Conservation (phyloP, 2,797 vertebrate species). For the Pelodytes ibericus region DNA sequence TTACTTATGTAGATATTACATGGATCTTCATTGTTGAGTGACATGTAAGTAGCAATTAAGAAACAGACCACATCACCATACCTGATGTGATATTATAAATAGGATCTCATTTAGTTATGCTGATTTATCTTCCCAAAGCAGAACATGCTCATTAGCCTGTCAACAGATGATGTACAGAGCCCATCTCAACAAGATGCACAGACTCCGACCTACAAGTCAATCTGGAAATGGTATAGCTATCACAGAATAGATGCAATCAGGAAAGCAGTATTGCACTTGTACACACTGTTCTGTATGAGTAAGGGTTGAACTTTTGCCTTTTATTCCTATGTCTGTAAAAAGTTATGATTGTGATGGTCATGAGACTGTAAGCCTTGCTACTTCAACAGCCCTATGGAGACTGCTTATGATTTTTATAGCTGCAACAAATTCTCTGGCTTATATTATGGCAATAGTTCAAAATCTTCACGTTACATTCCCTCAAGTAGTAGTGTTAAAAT, state of each 20-base stretch:
- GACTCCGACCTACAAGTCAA: constrained; percentile 6
- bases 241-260: not conserved
- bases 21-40: no score
- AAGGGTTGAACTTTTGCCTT: constrained; percentile 15
- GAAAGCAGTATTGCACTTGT: constrained; percentile 9
- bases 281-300: not conserved
- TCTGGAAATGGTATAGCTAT: not conserved
- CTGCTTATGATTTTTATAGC: not conserved
- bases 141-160: not conserved
- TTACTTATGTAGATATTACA: no score
- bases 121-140: not conserved
- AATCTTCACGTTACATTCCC: not conserved
- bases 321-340: not conserved
- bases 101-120: not conserved
- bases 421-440: not conserved
- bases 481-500: not conserved
- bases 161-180: constrained; percentile 1
- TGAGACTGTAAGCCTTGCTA: not conserved
- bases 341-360: not conserved
- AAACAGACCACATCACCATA: no score
- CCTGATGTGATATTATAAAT: not conserved
- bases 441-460: not conserved
- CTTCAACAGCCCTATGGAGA: not conserved
- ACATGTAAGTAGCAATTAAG: no score
- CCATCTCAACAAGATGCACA: constrained; percentile 11